Conservation (phyloP, 2,797 vertebrate species). For the Arrhamphus sclerolepis region DNA sequence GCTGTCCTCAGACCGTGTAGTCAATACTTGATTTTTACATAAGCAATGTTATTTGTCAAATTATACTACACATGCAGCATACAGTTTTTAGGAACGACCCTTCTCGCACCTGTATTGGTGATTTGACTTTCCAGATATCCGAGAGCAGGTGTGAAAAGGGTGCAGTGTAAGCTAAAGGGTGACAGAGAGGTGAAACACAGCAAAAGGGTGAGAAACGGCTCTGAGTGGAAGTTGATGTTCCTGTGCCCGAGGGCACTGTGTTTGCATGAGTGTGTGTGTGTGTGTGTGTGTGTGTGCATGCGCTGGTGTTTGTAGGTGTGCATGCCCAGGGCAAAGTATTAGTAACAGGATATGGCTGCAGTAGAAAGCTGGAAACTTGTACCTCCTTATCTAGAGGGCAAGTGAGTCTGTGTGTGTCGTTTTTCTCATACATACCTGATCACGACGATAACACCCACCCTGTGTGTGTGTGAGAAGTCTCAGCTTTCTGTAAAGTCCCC, state of each 20-base stretch:
- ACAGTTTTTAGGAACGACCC: constrained; percentile 9
- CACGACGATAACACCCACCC: constrained; percentile 72
- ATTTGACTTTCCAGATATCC: constrained; percentile 12
- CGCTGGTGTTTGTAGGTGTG: constrained; percentile 46
- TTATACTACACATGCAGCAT: not conserved
- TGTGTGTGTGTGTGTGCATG: constrained; percentile 16
- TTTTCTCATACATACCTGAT: constrained; percentile 85
- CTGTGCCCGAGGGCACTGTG: constrained; percentile 68
- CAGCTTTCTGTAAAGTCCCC: constrained; percentile 76
- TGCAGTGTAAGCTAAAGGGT: constrained; percentile 52
- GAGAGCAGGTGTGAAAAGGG: constrained; percentile 66
- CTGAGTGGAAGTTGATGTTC: constrained; percentile 76
- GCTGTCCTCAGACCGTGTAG: not conserved
- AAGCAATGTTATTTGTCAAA: constrained; percentile 2
- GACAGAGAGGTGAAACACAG: constrained; percentile 65
- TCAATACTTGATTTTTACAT: not conserved
- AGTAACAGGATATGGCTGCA: constrained; percentile 90
- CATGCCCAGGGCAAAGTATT: constrained; percentile 80
- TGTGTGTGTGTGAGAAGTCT: constrained; percentile 44
- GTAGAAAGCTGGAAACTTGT: constrained; percentile 83
- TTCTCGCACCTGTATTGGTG: constrained; percentile 3
- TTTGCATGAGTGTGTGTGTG: constrained; percentile 27
- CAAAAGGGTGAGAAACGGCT: constrained; percentile 67
- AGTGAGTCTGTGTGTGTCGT: constrained; percentile 79
- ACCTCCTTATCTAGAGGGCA: constrained; percentile 86